Evolutionary conservation across 2,113 vertebrate species (phyloP).

Genomic region (Engystomops pustulosus): DNA sequence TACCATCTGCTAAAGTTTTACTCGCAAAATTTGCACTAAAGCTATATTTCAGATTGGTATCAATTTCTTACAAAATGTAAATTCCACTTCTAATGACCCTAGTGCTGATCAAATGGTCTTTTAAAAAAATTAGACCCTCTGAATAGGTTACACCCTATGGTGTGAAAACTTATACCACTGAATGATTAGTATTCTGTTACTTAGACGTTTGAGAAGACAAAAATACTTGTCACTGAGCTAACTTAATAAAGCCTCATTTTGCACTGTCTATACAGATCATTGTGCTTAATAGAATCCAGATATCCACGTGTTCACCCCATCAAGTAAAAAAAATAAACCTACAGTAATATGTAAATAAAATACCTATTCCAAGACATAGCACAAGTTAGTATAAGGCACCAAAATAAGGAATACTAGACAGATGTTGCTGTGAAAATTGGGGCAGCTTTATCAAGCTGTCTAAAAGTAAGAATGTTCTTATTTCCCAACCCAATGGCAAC

Average conservation of each 20-base stretch:
- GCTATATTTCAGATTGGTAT: constrained; percentile 17
- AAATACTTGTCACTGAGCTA: not conserved
- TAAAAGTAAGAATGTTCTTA: too few relatives aligned
- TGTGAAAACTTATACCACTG: not conserved
- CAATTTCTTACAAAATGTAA: not conserved
- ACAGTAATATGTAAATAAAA: not conserved
- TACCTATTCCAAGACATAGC: not conserved
- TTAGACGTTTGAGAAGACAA: not conserved
- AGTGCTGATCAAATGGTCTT: not conserved
- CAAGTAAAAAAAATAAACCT: not conserved
- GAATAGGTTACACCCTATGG: not conserved
- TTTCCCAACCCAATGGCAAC: too few relatives aligned
- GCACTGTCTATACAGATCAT: not conserved
- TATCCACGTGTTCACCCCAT: not conserved
- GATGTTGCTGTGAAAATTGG: too few relatives aligned
- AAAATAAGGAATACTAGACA: not conserved
- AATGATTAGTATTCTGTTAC: constrained; percentile 25
- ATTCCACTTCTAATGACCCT: not conserved
- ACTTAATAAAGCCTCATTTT: constrained; percentile 9
- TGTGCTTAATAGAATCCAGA: constrained; percentile 7
- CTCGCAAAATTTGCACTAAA: not conserved
- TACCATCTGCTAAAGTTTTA: not conserved
- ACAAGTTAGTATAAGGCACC: too few relatives aligned
- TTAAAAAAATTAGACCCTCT: not conserved
- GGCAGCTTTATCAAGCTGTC: too few relatives aligned